Conservation (phyloP, 2,888 invertebrate genomes). For the Erannis defoliaria region DNA sequence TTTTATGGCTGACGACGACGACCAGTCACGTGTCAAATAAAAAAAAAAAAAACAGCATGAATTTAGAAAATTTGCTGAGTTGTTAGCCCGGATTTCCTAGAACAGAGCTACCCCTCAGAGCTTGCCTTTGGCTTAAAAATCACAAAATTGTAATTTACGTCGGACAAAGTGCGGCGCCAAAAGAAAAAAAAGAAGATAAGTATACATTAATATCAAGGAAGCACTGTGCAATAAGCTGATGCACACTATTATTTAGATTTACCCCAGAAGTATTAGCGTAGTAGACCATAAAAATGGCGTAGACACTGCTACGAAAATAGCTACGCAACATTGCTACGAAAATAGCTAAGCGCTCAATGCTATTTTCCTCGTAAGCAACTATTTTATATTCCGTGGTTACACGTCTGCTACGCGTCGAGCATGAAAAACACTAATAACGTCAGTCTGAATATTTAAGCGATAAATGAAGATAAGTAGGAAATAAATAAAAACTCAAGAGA, state of each 20-base stretch:
- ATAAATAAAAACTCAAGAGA: neutral
- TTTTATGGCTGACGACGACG: too few species aligned
- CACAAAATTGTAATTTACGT: too few species aligned
- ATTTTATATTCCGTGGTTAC: neutral
- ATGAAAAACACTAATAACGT: slow-evolving; percentile 6
- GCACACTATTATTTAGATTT: neutral
- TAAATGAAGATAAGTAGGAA: neutral
- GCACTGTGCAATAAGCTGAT: neutral
- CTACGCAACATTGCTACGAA: neutral
- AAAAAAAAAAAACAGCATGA: too few species aligned
- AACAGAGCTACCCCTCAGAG: too few species aligned
- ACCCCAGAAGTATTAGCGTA: neutral
- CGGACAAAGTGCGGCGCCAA: neutral
- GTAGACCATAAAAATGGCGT: neutral
- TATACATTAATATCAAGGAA: neutral
- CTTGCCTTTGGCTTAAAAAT: too few species aligned
- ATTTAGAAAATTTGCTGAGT: too few species aligned
- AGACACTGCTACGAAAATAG: neutral
- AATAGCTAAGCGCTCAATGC: neutral
- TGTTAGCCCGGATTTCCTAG: too few species aligned
- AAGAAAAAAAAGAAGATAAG: neutral
- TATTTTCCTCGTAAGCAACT: neutral
- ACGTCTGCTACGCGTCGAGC: neutral
- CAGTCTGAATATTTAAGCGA: slow-evolving; percentile 2
- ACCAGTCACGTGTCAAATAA: too few species aligned